Percentiles rank a stretch among this genome's conserved stretches.
phyloP scores from a whole-genome alignment of 1,140 invertebrate genomes.

The Drosophila gunungcola region DNA sequence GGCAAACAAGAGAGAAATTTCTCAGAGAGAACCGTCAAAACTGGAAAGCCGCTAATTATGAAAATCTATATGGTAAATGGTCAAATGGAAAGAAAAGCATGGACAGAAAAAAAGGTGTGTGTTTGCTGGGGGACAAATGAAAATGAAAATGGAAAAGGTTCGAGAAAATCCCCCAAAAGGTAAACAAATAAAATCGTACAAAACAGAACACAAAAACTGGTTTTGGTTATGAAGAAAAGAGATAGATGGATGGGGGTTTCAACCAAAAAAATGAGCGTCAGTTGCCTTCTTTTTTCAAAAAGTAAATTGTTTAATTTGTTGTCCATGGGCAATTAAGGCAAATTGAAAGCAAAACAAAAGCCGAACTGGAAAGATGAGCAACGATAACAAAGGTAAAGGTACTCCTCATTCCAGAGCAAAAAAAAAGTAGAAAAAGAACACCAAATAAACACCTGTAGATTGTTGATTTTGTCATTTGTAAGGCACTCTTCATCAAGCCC shows the following conservation, averaged over 20 bases:
- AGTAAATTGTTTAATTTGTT: conserved; percentile 71
- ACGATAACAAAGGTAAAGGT: conserved; percentile 35
- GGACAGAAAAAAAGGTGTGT: conserved; percentile 24
- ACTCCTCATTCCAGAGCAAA: conserved; percentile 8
- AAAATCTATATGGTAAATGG: conserved; percentile 81
- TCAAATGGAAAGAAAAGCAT: conserved; percentile 38
- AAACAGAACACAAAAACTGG: conserved; percentile 69
- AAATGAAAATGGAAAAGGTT: conserved; percentile 52
- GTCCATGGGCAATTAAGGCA: conserved; percentile 62
- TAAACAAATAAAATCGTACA: conserved; percentile 49
- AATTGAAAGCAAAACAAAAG: conserved; percentile 68
- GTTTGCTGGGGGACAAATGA: conserved; percentile 43
- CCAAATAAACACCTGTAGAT: conserved; percentile 48
- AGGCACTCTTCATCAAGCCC: conserved; percentile 26
- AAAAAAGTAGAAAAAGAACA: conserved; percentile 15
- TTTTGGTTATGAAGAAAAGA: conserved; percentile 56
- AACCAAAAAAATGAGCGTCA: conserved; percentile 16
- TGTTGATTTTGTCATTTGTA: conserved; percentile 17
- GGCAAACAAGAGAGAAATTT: background rate
- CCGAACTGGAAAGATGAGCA: conserved; percentile 16
- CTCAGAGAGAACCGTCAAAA: conserved; percentile 33
- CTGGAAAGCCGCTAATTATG: conserved; percentile 68
- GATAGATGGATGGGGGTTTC: background rate
- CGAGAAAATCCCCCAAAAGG: conserved; percentile 49
- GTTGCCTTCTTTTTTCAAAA: conserved; percentile 28